Conservation (phyloP, 2,888 invertebrate species). For the Pherbina coryleti region DNA sequence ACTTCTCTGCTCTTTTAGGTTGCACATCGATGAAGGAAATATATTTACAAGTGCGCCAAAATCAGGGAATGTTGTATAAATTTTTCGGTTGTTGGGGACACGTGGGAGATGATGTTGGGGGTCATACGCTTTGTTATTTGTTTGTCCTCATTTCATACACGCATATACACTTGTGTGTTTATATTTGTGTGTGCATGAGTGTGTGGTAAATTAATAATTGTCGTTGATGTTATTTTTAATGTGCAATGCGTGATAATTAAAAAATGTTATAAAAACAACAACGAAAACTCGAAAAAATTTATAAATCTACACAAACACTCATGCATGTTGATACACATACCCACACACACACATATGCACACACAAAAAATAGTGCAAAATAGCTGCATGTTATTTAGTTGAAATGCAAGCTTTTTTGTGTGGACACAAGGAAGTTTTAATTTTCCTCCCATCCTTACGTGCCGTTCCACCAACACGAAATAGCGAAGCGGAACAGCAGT, state of each 20-base stretch:
- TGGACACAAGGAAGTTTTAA: no score
- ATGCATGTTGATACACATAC: no score
- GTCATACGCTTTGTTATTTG: background rate
- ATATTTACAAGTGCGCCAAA: slow-evolving; percentile 3
- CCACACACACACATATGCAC: no score
- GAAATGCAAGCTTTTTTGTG: no score
- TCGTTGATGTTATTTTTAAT: background rate
- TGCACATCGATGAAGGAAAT: background rate
- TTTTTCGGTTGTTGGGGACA: background rate
- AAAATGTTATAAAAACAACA: background rate
- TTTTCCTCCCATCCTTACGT: no score
- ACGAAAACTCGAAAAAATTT: background rate
- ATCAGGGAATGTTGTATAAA: background rate
- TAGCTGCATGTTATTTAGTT: no score
- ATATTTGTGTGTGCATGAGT: background rate
- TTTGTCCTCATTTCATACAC: background rate
- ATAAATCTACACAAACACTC: no score
- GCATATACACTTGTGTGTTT: background rate
- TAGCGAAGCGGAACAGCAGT: no score
- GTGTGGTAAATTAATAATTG: background rate
- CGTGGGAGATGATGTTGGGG: background rate
- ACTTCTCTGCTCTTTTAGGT: no score
- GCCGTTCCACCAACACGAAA: no score
- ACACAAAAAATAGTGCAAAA: no score
- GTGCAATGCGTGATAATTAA: slow-evolving; percentile 5